Conservation (phyloP, 1,140 invertebrate genomes). For the Zaprionus ornatus region DNA sequence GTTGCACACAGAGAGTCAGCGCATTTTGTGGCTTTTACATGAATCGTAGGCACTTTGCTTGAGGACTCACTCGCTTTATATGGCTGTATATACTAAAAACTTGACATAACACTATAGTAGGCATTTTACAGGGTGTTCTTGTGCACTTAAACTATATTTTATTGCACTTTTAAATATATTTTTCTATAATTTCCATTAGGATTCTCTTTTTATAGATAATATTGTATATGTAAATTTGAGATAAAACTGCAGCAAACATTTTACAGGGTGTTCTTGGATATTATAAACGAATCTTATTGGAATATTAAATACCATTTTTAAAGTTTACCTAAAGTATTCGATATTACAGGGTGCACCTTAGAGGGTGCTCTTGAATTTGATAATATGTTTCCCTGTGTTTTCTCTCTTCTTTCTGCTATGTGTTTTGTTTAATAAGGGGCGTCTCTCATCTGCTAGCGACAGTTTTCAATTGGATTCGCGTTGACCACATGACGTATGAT, state of each 20-base stretch:
- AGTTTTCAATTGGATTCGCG: slow-evolving; percentile 15
- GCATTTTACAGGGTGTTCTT: not conserved
- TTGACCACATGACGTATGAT: slow-evolving; percentile 48
- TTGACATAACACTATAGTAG: slow-evolving; percentile 8
- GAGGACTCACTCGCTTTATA: slow-evolving; percentile 42
- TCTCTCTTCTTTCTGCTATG: not conserved
- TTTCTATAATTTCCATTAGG: slow-evolving; percentile 12
- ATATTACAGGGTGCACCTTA: too few relatives aligned
- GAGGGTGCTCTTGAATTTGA: too few relatives aligned
- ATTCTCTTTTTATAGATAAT: not conserved
- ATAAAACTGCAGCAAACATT: not conserved
- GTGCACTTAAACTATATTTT: too few relatives aligned
- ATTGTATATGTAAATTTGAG: too few relatives aligned
- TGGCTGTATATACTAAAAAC: slow-evolving; percentile 24
- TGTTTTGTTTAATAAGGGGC: not conserved
- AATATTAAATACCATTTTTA: too few relatives aligned
- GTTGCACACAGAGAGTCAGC: slow-evolving; percentile 25
- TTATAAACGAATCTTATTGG: too few relatives aligned
- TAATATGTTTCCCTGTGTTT: too few relatives aligned
- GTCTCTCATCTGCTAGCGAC: not conserved
- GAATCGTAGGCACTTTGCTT: slow-evolving; percentile 28
- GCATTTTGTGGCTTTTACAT: slow-evolving; percentile 28
- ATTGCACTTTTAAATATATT: too few relatives aligned
- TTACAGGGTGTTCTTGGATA: not conserved
- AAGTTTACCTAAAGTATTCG: too few relatives aligned